A percentile compares a stretch with the other conserved stretches of the same genome.
Conservation (phyloP, 1,140 invertebrate genomes). For the Apolygus lucorum region DNA sequence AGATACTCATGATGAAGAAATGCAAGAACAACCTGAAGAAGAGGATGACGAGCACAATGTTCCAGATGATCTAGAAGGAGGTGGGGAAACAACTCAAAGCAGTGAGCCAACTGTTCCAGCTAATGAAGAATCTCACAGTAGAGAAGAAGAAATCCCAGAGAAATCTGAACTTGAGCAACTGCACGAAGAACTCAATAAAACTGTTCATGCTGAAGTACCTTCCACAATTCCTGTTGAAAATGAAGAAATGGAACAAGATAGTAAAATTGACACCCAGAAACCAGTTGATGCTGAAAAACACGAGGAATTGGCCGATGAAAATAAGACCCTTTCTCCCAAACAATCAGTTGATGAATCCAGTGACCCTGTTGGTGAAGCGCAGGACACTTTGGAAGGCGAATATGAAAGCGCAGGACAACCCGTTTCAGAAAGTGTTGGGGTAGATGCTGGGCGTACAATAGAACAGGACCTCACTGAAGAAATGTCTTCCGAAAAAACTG, state of each 20-base stretch:
- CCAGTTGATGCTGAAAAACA: neutral
- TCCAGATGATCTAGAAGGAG: neutral
- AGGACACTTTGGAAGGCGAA: too few relatives aligned
- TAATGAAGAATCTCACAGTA: too few relatives aligned
- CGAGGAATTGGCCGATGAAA: neutral
- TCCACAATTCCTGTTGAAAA: neutral
- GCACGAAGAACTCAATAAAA: neutral
- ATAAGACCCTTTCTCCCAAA: too few relatives aligned
- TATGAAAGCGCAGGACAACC: too few relatives aligned
- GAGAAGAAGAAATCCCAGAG: too few relatives aligned
- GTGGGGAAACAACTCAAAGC: too few relatives aligned
- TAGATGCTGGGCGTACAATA: too few relatives aligned
- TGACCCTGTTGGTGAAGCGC: too few relatives aligned
- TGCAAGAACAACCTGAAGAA: neutral
- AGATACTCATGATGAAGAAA: neutral
- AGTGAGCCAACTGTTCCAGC: too few relatives aligned
- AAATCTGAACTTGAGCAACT: neutral
- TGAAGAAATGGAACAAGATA: neutral
- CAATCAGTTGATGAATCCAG: neutral
- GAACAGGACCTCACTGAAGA: too few relatives aligned
- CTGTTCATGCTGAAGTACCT: neutral
- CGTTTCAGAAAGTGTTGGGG: too few relatives aligned
- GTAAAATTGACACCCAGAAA: neutral
- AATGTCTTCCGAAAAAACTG: too few relatives aligned
- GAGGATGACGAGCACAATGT: neutral